phyloP scores from a whole-genome alignment of 2,888 invertebrate species.

The Synanthedon tipuliformis region DNA sequence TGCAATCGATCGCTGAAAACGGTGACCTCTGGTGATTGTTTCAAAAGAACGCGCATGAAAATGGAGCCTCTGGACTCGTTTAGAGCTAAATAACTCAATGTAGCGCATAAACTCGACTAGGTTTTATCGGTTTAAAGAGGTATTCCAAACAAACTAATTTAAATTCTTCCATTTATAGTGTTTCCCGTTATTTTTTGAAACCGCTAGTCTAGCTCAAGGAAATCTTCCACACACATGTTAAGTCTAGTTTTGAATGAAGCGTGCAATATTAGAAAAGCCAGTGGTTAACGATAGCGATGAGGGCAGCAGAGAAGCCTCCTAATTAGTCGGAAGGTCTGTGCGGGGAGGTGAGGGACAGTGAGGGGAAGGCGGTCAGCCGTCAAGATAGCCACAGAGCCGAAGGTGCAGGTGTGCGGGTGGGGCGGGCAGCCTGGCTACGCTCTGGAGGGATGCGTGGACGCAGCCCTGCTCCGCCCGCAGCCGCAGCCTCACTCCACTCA shows the following conservation, averaged over 20 bases:
- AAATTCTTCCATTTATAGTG: slow-evolving; percentile 1
- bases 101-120: no score
- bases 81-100: no score
- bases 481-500: slow-evolving; percentile 84
- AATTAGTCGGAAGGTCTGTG: neutral
- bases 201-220: slow-evolving; percentile 6
- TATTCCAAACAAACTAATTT: neutral
- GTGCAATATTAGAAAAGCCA: no score
- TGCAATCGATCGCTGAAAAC: slow-evolving; percentile 35
- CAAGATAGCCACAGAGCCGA: slow-evolving; percentile 65
- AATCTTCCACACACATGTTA: slow-evolving; percentile 4
- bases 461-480: slow-evolving; percentile 77
- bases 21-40: slow-evolving; percentile 42
- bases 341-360: slow-evolving; percentile 5
- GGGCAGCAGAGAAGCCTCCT: neutral
- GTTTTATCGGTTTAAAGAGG: neutral
- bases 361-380: slow-evolving; percentile 29
- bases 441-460: slow-evolving; percentile 82
- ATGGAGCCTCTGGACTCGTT: neutral
- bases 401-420: slow-evolving; percentile 61
- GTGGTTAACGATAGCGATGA: no score
- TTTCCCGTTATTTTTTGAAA: slow-evolving; percentile 1
- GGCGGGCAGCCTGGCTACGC: slow-evolving; percentile 57
- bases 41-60: slow-evolving; percentile 8
- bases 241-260: no score